Percentiles rank a stretch among this genome's conserved stretches.
Evolutionary conservation across 2,797 vertebrate species (phyloP).

Genomic region (Chloroceryle inda): DNA sequence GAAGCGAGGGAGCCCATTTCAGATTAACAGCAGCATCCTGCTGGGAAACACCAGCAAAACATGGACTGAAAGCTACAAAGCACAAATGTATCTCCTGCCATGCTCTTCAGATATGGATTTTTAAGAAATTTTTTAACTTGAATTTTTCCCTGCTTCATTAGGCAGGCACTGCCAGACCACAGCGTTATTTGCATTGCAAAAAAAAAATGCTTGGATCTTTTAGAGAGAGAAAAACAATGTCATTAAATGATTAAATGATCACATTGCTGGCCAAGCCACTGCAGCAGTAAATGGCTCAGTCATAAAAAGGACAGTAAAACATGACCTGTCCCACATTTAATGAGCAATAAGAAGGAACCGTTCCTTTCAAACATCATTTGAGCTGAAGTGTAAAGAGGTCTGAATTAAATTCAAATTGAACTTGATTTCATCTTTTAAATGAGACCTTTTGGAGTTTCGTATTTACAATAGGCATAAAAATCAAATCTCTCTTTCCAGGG

Average conservation of each 20-base stretch:
- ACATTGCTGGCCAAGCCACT: not conserved
- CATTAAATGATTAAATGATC: slow-evolving; percentile 55
- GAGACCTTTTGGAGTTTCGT: slow-evolving; percentile 10
- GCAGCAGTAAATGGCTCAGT: slow-evolving; percentile 22
- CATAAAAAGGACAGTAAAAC: slow-evolving; percentile 70
- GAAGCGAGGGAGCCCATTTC: not conserved
- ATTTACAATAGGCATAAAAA: slow-evolving; percentile 37
- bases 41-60: not conserved
- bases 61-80: not conserved
- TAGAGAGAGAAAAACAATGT: slow-evolving; percentile 45
- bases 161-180: not conserved
- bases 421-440: slow-evolving; percentile 54
- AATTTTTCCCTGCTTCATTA: slow-evolving; percentile 21
- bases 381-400: slow-evolving; percentile 43
- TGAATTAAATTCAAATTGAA: slow-evolving; percentile 58
- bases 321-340: slow-evolving; percentile 53
- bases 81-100: not conserved
- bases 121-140: not conserved
- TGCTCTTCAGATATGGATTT: not conserved
- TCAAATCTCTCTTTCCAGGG: not conserved
- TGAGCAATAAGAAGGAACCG: slow-evolving; percentile 46
- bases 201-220: slow-evolving; percentile 21
- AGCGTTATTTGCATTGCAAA: slow-evolving; percentile 27
- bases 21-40: not conserved
- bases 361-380: slow-evolving; percentile 49